Percentiles rank a stretch among this genome's conserved stretches.
Conservation (phyloP, 2,113 vertebrate species). For the Nibea coibor region DNA sequence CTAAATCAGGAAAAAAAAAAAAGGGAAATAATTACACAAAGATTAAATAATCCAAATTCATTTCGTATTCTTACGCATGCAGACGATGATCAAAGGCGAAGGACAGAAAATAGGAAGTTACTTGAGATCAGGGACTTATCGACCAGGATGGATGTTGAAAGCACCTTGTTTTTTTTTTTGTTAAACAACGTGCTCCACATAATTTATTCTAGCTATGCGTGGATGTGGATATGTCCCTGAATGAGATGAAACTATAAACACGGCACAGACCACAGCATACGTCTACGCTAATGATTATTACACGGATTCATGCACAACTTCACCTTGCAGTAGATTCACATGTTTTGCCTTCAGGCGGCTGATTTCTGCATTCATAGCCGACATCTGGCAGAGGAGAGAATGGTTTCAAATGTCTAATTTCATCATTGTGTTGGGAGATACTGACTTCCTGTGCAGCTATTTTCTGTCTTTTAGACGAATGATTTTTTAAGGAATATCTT, state of each 20-base stretch:
- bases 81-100: background rate
- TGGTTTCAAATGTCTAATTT: slow-evolving; percentile 28
- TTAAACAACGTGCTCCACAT: background rate
- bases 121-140: slow-evolving; percentile 25
- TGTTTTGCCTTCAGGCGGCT: slow-evolving; percentile 68
- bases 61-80: background rate
- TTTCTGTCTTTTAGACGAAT: background rate
- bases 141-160: background rate
- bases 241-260: slow-evolving; percentile 23
- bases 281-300: slow-evolving; percentile 38
- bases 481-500: background rate
- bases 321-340: slow-evolving; percentile 77
- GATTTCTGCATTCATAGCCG: slow-evolving; percentile 65
- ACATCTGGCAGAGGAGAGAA: slow-evolving; percentile 74
- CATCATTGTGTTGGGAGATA: background rate
- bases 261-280: slow-evolving; percentile 21
- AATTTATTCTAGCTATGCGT: background rate
- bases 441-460: background rate
- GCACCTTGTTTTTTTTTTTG: background rate
- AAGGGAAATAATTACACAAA: background rate
- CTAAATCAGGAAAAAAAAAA: slow-evolving; percentile 52
- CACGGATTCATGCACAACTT: slow-evolving; percentile 35
- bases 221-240: slow-evolving; percentile 25
- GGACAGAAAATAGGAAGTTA: background rate
- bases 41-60: background rate